phyloP scores from a whole-genome alignment of 2,113 vertebrate species.

The Bos taurus region DNA sequence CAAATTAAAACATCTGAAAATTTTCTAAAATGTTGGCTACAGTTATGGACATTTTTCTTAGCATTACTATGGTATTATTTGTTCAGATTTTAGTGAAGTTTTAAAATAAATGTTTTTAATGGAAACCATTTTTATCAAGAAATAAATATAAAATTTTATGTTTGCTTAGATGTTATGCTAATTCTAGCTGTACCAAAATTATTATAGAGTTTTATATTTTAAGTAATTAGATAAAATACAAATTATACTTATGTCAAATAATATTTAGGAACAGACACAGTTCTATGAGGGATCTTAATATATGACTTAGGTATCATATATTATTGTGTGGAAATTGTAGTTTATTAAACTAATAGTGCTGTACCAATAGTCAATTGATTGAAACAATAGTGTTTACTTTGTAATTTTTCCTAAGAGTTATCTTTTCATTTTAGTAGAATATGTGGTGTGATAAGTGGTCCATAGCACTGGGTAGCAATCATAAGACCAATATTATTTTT shows the following conservation, averaged over 20 bases:
- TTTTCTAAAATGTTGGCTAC: neutral
- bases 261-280: neutral
- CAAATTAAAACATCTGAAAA: neutral
- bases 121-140: neutral
- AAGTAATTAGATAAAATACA: neutral
- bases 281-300: neutral
- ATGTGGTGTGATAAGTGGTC: neutral
- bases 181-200: neutral
- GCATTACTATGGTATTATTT: neutral
- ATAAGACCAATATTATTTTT: neutral
- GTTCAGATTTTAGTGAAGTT: neutral
- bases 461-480: neutral
- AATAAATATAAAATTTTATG: neutral
- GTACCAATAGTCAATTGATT: neutral
- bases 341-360: neutral
- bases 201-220: neutral
- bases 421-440: neutral
- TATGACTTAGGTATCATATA: neutral
- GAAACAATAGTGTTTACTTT: neutral
- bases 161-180: neutral
- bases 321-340: neutral
- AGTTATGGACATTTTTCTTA: neutral
- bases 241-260: neutral
- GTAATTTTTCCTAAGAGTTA: neutral
- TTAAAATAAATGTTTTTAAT: neutral